Conservation (phyloP, 2,113 vertebrate genomes). For the Melanocharis versteri region DNA sequence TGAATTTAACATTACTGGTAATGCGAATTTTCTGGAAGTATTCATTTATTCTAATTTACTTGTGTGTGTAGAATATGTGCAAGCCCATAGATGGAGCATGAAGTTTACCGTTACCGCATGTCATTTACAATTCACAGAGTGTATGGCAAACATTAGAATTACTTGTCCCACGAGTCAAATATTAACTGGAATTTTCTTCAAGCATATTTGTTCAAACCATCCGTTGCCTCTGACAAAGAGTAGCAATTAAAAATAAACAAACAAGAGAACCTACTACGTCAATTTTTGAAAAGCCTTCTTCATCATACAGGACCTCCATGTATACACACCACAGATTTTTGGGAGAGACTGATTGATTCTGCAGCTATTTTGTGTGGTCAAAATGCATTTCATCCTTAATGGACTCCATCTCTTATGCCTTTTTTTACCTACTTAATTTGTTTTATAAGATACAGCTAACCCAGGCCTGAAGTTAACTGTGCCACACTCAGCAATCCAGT, state of each 20-base stretch:
- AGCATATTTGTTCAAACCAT: neutral
- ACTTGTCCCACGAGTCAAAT: neutral
- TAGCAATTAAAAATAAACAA: neutral
- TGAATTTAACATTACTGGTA: neutral
- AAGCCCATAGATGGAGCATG: neutral
- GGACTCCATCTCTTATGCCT: neutral
- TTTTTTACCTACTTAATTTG: neutral
- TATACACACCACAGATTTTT: constrained; percentile 17
- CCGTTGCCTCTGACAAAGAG: neutral
- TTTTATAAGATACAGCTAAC: neutral
- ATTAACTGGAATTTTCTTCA: neutral
- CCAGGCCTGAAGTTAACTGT: neutral
- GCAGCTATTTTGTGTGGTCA: constrained; percentile 13
- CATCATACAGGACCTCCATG: neutral
- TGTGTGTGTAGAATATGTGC: neutral
- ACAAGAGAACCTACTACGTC: neutral
- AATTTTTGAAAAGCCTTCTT: constrained; percentile 7
- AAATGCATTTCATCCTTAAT: constrained; percentile 36
- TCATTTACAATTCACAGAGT: neutral
- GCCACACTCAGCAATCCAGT: neutral
- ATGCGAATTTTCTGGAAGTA: neutral
- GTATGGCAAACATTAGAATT: neutral
- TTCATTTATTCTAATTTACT: neutral
- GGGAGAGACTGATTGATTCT: neutral
- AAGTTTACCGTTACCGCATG: neutral